Evolutionary conservation across 2,797 vertebrate genomes (phyloP).

Genomic region (Hafferia zeledoni): DNA sequence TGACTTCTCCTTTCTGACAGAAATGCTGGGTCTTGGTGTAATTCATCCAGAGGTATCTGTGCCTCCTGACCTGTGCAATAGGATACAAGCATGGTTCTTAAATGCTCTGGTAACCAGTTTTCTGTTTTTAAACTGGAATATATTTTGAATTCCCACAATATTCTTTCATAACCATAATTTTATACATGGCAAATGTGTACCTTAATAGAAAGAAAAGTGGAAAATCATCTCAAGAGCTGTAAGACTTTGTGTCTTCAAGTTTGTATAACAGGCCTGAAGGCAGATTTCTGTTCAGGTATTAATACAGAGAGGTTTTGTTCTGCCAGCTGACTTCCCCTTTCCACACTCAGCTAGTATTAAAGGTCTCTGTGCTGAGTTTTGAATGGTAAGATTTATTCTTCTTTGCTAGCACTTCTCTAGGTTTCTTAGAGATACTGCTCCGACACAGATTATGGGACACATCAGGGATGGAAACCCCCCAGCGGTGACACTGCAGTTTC

Average conservation of each 20-base stretch:
- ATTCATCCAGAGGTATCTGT: background rate
- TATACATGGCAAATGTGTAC: background rate
- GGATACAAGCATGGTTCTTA: background rate
- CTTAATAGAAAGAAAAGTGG: constrained; percentile 11
- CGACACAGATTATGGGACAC: background rate
- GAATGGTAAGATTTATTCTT: background rate
- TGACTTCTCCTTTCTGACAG: background rate
- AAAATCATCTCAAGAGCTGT: background rate
- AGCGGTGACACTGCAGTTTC: background rate
- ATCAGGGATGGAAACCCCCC: background rate
- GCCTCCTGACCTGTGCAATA: background rate
- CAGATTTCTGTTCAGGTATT: background rate
- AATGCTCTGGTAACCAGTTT: background rate
- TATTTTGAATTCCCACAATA: background rate
- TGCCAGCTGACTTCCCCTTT: background rate
- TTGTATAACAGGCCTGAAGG: background rate
- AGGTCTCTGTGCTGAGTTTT: background rate
- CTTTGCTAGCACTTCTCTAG: background rate
- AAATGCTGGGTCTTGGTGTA: background rate
- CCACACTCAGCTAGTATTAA: background rate
- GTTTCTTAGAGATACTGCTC: background rate
- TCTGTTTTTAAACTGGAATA: background rate
- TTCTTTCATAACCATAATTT: background rate
- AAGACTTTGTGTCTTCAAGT: background rate
- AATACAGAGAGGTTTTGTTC: background rate